Evolutionary conservation across 2,888 invertebrate species (phyloP), one percentile per base, ranked within the genome.

Genomic region (Cecidostiba fungosa): DNA sequence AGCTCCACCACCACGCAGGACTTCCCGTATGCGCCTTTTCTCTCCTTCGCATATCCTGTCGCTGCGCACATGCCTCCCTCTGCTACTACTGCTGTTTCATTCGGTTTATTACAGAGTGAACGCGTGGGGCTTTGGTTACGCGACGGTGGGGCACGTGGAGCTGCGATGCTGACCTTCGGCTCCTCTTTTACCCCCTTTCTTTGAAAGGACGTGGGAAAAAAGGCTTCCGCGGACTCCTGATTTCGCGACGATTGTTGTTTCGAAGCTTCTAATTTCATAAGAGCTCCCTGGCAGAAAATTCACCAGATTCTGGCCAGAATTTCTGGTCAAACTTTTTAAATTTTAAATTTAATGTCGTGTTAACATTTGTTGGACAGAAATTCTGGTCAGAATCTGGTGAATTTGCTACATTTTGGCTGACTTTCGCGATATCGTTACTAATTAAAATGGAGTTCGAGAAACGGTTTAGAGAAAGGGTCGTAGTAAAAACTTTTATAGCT

Each of bases 1-100:
- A 32, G n/a, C 62, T 19, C 69, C 69, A 32, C 62, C 69, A 32
- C 62, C 62, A 62, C 62, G 62, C 62, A 62, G 62, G 62, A 62
- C 62, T 62, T 62, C 62, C 62, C 26, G 32, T 36, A n/a, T 72
- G 54, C 23, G n/a, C 23, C 54, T 59, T 59, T 59, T 59, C 16
- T 66, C 66, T 66, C 29, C 26, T 66, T 66, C 26, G 62, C 62
- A 14, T 39, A 39, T 66, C 62, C 62, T 66, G 54, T 54, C 50
- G 39, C 39, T 12, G 2, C 43, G 62, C 23, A 19, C 26, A 23
- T n/a, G 62, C 23, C 8, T 62, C 62, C 62, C 62, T 62, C 62
- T 10, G 8, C n/a, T 14, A 12, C 43, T 43, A 43, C 43, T 43
- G 43, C 43, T 43, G 43, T 43, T 43, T 43, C 43, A 43, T 43